Percentiles rank a stretch among this genome's conserved stretches.
Conservation (phyloP, 2,888 invertebrate genomes). For the Eupithecia abbreviata region DNA sequence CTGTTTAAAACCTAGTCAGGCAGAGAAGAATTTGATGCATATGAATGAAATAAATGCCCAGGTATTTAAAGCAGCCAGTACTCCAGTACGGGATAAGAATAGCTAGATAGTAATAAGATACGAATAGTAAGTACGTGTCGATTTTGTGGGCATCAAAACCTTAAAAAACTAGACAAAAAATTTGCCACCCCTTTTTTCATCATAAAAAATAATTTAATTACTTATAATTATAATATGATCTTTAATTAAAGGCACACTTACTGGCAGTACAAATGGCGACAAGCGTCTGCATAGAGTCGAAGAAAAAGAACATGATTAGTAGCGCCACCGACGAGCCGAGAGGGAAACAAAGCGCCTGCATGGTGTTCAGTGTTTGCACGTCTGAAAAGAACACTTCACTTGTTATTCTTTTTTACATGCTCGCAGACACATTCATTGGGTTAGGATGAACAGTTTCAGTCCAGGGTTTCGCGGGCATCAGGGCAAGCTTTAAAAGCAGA, state of each 20-base stretch:
- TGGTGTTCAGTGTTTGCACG: constrained; percentile 97
- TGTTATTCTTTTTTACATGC: constrained; percentile 42
- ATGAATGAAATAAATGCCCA: neutral
- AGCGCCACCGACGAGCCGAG: constrained; percentile 97
- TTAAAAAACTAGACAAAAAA: neutral
- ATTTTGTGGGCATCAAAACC: too few relatives aligned
- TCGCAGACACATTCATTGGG: constrained; percentile 28
- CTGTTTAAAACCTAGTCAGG: neutral
- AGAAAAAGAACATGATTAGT: constrained; percentile 99
- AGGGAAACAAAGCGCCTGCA: constrained; percentile 98
- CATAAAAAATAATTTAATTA: neutral
- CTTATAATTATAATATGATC: neutral
- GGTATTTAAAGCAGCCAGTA: neutral
- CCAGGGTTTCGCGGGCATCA: neutral
- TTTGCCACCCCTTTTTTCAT: neutral
- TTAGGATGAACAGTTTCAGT: neutral
- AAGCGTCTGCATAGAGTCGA: constrained; percentile 98
- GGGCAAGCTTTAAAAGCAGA: neutral
- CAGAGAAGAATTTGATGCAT: neutral
- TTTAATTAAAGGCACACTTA: constrained; percentile 83
- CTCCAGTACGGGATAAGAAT: neutral
- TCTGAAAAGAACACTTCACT: constrained; percentile 69
- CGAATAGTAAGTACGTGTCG: too few relatives aligned
- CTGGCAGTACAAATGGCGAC: constrained; percentile 98
- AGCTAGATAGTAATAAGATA: too few relatives aligned